A percentile compares a stretch with the other conserved stretches of the same genome.
Evolutionary conservation across 2,888 invertebrate genomes (phyloP).

Genomic region (Limenitis camilla): DNA sequence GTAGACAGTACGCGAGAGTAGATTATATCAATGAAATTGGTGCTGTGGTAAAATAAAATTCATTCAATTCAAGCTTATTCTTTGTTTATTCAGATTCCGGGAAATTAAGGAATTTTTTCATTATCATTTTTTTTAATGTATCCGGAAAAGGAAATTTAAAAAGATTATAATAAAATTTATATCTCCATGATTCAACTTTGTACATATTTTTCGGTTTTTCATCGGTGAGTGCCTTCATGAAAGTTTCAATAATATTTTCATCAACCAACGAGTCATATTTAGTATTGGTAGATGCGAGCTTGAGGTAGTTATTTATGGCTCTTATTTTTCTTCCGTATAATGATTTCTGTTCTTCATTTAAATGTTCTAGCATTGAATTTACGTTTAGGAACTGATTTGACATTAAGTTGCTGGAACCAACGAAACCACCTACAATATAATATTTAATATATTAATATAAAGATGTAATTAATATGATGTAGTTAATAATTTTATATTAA

Average conservation of each 20-base stretch:
- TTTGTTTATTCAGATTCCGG: slow-evolving; percentile 50
- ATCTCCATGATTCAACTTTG: slow-evolving; percentile 81
- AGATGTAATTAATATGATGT: not conserved
- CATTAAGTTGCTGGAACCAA: slow-evolving; percentile 80
- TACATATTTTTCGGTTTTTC: slow-evolving; percentile 76
- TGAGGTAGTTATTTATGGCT: slow-evolving; percentile 76
- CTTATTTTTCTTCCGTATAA: slow-evolving; percentile 81
- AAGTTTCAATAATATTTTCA: slow-evolving; percentile 72
- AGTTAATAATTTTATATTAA: not conserved
- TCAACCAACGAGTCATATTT: slow-evolving; percentile 70
- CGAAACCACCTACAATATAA: slow-evolving; percentile 77
- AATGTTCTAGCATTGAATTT: slow-evolving; percentile 76
- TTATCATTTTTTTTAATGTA: slow-evolving; percentile 72
- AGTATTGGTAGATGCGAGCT: slow-evolving; percentile 49
- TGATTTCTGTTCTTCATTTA: slow-evolving; percentile 76
- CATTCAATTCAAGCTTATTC: not conserved
- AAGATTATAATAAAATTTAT: slow-evolving; percentile 77
- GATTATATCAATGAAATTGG: not conserved
- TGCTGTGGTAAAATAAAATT: not conserved
- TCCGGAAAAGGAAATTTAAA: slow-evolving; percentile 76
- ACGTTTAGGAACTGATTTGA: slow-evolving; percentile 76
- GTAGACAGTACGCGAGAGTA: not conserved
- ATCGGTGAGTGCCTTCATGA: slow-evolving; percentile 77
- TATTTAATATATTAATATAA: not conserved
- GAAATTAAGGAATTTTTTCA: slow-evolving; percentile 78